Evolutionary conservation across 2,797 vertebrate species (phyloP).

Genomic region (Lacerta bilineata): DNA sequence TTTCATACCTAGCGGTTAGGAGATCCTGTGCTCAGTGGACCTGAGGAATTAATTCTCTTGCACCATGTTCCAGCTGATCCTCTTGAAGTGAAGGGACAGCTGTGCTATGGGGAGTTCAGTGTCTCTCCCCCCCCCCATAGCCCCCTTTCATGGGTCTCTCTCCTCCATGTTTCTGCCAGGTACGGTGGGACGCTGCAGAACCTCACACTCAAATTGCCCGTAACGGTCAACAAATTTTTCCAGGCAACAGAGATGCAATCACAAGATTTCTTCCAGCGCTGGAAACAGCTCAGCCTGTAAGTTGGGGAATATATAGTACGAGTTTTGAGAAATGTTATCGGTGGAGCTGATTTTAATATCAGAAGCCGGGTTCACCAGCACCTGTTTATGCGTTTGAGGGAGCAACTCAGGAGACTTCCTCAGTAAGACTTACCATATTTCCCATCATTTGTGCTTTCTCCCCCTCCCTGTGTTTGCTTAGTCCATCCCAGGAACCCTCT

Average conservation of each 20-base stretch:
- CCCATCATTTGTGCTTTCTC: not conserved
- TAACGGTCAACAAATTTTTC: conserved; percentile 96
- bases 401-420: not conserved
- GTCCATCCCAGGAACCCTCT: not conserved
- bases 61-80: not conserved
- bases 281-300: conserved; percentile 95
- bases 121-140: no score
- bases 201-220: conserved; percentile 89
- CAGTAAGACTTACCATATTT: not conserved
- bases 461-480: not conserved
- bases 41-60: not conserved
- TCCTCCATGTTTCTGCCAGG: conserved; percentile 69
- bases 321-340: not conserved
- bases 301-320: conserved; percentile 28
- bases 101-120: not conserved
- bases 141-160: not conserved
- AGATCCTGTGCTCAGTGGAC: not conserved
- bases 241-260: conserved; percentile 93
- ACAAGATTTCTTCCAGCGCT: conserved; percentile 94
- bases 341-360: not conserved
- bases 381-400: not conserved
- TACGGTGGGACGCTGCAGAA: conserved; percentile 92
- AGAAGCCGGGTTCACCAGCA: not conserved
- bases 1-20: not conserved
- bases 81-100: accelerated